These are phyloP conservation scores for Lineus longissimus DNA, from an alignment of 1,140 invertebrate genomes.

Conservation along the genomic window DNA sequence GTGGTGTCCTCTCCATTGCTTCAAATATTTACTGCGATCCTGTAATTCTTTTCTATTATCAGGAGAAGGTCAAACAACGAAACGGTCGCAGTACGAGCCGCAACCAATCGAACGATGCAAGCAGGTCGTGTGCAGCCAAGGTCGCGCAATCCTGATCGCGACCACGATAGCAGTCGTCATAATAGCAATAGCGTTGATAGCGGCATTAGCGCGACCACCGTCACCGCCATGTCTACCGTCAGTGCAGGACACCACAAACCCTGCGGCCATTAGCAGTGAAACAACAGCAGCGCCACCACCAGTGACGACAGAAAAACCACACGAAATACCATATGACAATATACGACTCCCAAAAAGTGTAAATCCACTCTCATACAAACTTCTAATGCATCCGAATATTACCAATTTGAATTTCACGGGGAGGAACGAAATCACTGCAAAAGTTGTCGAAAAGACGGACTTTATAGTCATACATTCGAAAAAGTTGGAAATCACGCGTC, in stretches of 20 bases:
- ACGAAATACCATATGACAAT: conserved; percentile 79
- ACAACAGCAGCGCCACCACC: conserved; percentile 21
- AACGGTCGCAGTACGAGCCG: conserved; percentile 58
- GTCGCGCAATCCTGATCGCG: conserved; percentile 75
- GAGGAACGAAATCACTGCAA: conserved; percentile 53
- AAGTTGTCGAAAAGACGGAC: conserved; percentile 75
- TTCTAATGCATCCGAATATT: conserved; percentile 89
- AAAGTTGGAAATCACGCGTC: conserved; percentile 81
- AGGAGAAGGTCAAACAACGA: conserved; percentile 68
- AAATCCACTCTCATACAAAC: conserved; percentile 78
- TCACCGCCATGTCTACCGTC: conserved; percentile 57
- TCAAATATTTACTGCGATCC: background rate
- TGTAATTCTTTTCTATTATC: conserved; percentile 45
- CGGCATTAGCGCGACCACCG: conserved; percentile 79
- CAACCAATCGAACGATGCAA: conserved; percentile 67
- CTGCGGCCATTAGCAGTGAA: conserved; percentile 35
- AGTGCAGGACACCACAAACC: background rate
- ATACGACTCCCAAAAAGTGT: conserved; percentile 73
- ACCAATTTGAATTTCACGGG: conserved; percentile 65
- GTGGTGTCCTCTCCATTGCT: too few species aligned
- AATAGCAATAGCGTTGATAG: conserved; percentile 77
- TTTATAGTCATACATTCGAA: conserved; percentile 88
- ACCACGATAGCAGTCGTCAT: conserved; percentile 73
- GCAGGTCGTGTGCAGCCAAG: conserved; percentile 82
- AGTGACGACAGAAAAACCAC: conserved; percentile 62